Percentiles rank a stretch among this genome's conserved stretches.
Evolutionary conservation across 2,888 invertebrate species (phyloP).

Genomic region (Ophion ventricosus): DNA sequence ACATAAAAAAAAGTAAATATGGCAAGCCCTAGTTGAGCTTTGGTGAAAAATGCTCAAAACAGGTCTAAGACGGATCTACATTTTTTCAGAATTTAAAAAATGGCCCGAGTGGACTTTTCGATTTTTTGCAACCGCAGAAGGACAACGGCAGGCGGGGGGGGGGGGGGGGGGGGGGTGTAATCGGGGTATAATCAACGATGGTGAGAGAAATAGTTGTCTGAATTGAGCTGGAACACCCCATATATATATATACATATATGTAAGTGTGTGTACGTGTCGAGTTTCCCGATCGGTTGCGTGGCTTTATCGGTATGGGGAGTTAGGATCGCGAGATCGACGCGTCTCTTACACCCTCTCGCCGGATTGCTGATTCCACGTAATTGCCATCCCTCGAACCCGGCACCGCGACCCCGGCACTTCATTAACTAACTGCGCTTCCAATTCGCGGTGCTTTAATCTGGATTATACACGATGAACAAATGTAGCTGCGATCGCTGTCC

Average conservation of each 20-base stretch:
- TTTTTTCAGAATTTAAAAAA: no score
- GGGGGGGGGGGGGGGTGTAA: no score
- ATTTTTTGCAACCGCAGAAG: no score
- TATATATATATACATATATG: not conserved
- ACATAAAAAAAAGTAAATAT: no score
- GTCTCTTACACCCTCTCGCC: slow-evolving; percentile 20
- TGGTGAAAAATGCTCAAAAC: no score
- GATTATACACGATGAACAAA: slow-evolving; percentile 60
- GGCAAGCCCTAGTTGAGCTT: no score
- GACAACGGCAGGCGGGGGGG: no score
- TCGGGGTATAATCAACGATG: no score
- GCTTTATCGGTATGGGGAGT: slow-evolving; percentile 42
- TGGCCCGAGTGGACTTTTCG: no score
- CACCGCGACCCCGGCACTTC: slow-evolving; percentile 40
- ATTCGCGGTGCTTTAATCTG: slow-evolving; percentile 59
- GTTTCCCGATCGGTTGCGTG: not conserved
- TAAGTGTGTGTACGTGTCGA: not conserved
- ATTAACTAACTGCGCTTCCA: slow-evolving; percentile 66
- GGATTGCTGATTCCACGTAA: slow-evolving; percentile 59
- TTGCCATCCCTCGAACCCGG: slow-evolving; percentile 42
- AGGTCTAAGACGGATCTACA: no score
- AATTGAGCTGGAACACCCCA: not conserved
- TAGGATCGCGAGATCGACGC: slow-evolving; percentile 22
- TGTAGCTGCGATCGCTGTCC: slow-evolving; percentile 13
- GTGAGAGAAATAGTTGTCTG: no score